Percentiles rank a stretch among this genome's conserved stretches.
Conservation (phyloP, 23 tunicate genomes). For the Corella eumyota region DNA sequence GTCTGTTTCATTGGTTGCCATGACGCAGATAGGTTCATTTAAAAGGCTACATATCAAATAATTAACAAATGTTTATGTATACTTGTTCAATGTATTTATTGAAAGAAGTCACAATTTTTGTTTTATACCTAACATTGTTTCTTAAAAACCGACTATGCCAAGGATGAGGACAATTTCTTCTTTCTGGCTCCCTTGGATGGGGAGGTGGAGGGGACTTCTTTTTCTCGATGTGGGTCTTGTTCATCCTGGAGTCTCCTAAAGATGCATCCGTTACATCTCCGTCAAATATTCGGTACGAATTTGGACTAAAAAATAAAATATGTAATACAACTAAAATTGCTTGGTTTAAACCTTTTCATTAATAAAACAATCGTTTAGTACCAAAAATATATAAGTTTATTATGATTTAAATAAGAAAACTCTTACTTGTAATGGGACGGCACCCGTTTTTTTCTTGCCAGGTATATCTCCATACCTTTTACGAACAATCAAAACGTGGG, state of each 20-base stretch:
- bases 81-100: no score
- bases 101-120: background rate
- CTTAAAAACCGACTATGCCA: conserved; percentile 67
- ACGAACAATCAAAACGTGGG: no score
- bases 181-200: conserved; percentile 76
- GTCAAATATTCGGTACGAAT: conserved; percentile 68
- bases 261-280: conserved; percentile 36
- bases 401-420: no score
- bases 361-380: background rate
- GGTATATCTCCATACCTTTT: conserved; percentile 42
- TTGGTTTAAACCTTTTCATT: background rate
- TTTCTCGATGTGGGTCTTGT: conserved; percentile 28
- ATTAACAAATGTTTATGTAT: no score
- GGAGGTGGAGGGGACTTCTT: conserved; percentile 53
- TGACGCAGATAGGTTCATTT: conserved; percentile 59
- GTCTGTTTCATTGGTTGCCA: conserved; percentile 30
- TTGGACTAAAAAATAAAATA: conserved; percentile 41
- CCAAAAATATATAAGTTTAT: no score
- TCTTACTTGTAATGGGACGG: conserved; percentile 66
- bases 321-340: background rate
- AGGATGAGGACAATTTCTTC: conserved; percentile 79
- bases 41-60: conserved; percentile 21
- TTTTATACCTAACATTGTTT: conserved; percentile 43
- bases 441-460: conserved; percentile 65
- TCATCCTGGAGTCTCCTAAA: conserved; percentile 33